These are phyloP conservation scores for Nasua narica DNA, from an alignment of 2,797 vertebrate species.

Conservation along the genomic window DNA sequence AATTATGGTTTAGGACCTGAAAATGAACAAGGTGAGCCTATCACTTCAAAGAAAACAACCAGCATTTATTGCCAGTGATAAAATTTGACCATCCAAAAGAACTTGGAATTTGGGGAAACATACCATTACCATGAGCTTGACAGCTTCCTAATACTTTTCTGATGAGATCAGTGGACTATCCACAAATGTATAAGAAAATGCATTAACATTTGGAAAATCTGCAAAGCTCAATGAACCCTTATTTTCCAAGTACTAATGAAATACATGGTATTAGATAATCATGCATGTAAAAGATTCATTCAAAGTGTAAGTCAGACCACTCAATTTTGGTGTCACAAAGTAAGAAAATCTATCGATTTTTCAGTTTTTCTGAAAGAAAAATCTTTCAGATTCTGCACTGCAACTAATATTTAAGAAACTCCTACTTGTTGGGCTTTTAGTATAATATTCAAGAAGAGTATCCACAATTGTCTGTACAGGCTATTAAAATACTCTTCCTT, in stretches of 20 bases:
- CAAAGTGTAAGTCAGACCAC: background rate
- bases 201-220: background rate
- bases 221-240: background rate
- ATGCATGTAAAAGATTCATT: background rate
- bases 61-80: background rate
- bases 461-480: background rate
- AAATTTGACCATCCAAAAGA: background rate
- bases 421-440: background rate
- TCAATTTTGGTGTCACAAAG: background rate
- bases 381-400: background rate
- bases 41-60: background rate
- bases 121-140: background rate
- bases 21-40: background rate
- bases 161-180: background rate
- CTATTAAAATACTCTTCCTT: background rate
- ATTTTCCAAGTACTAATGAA: conserved; percentile 11
- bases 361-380: no score
- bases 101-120: background rate
- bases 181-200: background rate
- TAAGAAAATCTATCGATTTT: background rate
- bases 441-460: background rate
- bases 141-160: background rate
- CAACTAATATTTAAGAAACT: background rate
- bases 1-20: background rate
- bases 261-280: background rate